Conservation (phyloP, 2,888 invertebrate genomes). For the Drosophila macrospina region DNA sequence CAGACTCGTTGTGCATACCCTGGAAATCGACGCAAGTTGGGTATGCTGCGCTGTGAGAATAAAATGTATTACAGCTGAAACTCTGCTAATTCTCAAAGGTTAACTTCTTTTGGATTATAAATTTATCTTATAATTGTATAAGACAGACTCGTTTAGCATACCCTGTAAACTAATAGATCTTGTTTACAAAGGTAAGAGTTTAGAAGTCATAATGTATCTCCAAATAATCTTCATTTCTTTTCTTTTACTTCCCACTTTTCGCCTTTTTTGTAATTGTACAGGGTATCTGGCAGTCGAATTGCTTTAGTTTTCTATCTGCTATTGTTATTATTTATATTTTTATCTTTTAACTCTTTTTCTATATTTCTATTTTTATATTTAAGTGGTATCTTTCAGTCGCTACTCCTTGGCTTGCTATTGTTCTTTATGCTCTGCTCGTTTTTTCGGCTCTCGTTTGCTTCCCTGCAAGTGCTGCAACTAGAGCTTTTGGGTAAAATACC, state of each 20-base stretch:
- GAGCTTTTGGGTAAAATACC: slow-evolving; percentile 43
- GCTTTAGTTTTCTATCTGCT: too few species aligned
- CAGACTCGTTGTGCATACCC: slow-evolving; percentile 45
- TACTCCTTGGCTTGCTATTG: accelerated
- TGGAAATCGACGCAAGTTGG: neutral
- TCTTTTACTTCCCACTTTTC: too few species aligned
- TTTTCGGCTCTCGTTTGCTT: slow-evolving; percentile 29
- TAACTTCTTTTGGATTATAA: neutral
- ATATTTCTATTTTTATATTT: neutral
- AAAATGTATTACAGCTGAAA: neutral
- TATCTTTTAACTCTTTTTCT: too few species aligned
- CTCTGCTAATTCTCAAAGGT: neutral
- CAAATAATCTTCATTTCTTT: too few species aligned
- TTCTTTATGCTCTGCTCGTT: neutral
- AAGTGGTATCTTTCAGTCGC: neutral
- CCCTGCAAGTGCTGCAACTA: slow-evolving; percentile 52
- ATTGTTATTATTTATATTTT: too few species aligned
- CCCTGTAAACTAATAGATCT: too few species aligned
- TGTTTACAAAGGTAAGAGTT: too few species aligned
- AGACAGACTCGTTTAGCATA: too few species aligned
- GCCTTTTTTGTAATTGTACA: too few species aligned
- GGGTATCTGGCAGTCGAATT: too few species aligned
- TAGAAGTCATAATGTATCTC: too few species aligned
- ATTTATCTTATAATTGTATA: too few species aligned
- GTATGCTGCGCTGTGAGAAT: neutral